Conservation (phyloP, 2,888 invertebrate species). For the Apodemia mormo region DNA sequence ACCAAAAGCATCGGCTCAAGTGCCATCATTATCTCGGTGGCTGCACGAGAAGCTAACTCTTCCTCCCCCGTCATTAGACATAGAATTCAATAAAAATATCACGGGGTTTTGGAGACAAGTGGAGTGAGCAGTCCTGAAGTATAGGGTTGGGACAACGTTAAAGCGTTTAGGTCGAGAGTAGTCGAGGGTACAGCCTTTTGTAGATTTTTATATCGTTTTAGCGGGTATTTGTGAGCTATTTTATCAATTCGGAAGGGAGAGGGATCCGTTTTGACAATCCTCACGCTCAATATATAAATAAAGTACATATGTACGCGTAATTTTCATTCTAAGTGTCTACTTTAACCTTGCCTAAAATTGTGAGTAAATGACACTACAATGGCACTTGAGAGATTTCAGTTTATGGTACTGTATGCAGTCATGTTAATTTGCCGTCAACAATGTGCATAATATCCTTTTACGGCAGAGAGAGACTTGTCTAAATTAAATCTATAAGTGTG, state of each 20-base stretch:
- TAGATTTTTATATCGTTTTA: conserved; percentile 76
- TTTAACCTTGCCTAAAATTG: too few relatives aligned
- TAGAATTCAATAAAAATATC: conserved; percentile 65
- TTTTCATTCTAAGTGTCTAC: not conserved
- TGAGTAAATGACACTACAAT: too few relatives aligned
- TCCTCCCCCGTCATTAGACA: conserved; percentile 54
- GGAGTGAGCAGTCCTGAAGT: conserved; percentile 78
- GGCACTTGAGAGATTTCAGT: too few relatives aligned
- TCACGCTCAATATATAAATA: conserved; percentile 21
- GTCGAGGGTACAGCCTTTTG: conserved; percentile 75
- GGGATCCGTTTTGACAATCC: conserved; percentile 67
- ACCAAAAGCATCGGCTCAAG: conserved; percentile 75
- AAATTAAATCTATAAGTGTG: too few relatives aligned
- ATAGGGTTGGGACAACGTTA: conserved; percentile 78
- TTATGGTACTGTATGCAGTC: too few relatives aligned
- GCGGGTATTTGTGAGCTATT: conserved; percentile 69
- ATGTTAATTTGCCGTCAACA: too few relatives aligned
- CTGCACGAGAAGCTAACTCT: conserved; percentile 56
- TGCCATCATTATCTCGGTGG: conserved; percentile 76
- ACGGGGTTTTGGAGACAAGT: conserved; percentile 79
- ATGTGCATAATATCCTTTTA: too few relatives aligned
- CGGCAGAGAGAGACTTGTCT: too few relatives aligned
- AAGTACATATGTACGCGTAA: not conserved
- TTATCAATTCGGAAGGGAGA: conserved; percentile 71
- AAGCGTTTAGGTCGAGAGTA: conserved; percentile 78